phyloP scores from a whole-genome alignment of 37 sponge, comb jelly and placozoan genomes.

The Tethya wilhelma region DNA sequence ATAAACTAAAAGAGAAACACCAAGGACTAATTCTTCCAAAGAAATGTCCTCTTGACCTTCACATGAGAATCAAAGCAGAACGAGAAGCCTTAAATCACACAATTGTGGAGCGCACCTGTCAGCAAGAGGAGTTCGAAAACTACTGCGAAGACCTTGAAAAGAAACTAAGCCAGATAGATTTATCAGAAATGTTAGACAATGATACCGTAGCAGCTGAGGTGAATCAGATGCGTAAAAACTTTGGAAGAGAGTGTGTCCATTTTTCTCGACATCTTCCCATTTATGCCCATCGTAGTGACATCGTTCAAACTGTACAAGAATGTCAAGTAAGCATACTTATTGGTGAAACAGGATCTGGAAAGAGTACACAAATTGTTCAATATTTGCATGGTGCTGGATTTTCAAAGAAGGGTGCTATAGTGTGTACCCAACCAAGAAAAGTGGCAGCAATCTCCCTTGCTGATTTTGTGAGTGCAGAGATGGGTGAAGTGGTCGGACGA shows the following conservation, averaged over 20 bases:
- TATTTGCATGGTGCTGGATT: slow-evolving; percentile 77
- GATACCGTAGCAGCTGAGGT: background rate
- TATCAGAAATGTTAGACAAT: background rate
- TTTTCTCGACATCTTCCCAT: slow-evolving; percentile 59
- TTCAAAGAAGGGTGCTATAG: slow-evolving; percentile 27
- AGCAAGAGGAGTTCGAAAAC: slow-evolving; percentile 21
- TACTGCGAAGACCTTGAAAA: slow-evolving; percentile 13
- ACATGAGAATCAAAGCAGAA: background rate
- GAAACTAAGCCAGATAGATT: background rate
- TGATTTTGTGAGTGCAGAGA: slow-evolving; percentile 66
- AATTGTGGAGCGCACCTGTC: slow-evolving; percentile 21
- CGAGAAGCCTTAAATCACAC: background rate
- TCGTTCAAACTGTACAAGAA: slow-evolving; percentile 31
- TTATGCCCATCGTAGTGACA: slow-evolving; percentile 4
- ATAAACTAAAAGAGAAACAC: background rate
- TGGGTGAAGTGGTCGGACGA: slow-evolving; percentile 31
- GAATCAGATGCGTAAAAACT: slow-evolving; percentile 8
- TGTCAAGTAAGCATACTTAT: slow-evolving; percentile 65
- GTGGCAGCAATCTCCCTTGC: slow-evolving; percentile 83
- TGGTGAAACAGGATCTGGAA: slow-evolving; percentile 87
- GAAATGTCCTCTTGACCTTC: background rate
- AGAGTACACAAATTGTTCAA: slow-evolving; percentile 88
- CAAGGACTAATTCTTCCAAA: background rate
- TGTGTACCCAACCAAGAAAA: slow-evolving; percentile 84
- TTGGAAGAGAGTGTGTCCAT: slow-evolving; percentile 48